phyloP scores from a whole-genome alignment of 2,888 invertebrate genomes.

The Thereva unica region DNA sequence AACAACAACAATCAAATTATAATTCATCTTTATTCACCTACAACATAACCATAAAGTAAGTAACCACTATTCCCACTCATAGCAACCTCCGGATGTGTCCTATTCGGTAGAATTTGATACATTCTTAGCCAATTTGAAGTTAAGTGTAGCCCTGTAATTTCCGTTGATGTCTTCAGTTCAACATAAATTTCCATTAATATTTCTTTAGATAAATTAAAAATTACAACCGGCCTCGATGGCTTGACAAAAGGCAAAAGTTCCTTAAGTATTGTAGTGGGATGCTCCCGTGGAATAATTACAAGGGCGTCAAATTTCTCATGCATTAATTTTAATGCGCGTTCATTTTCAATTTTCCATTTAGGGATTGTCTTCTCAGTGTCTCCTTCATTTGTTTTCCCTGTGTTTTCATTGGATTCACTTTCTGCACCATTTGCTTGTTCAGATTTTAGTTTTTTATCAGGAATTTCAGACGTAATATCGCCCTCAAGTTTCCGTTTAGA shows the following conservation, averaged over 20 bases:
- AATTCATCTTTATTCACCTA: constrained; percentile 46
- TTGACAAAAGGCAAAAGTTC: constrained; percentile 77
- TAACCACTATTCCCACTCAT: constrained; percentile 91
- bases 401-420: constrained; percentile 37
- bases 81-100: constrained; percentile 93
- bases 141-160: constrained; percentile 76
- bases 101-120: constrained; percentile 86
- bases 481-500: not conserved
- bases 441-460: not conserved
- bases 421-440: constrained; percentile 6
- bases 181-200: constrained; percentile 83
- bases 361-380: constrained; percentile 55
- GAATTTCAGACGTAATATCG: not conserved
- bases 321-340: constrained; percentile 67
- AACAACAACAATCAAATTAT: not conserved
- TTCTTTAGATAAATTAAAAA: constrained; percentile 81
- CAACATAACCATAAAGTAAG: constrained; percentile 71
- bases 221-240: constrained; percentile 81
- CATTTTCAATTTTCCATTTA: constrained; percentile 72
- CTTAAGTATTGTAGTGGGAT: constrained; percentile 79
- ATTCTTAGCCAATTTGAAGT: constrained; percentile 85
- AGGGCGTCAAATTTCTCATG: constrained; percentile 72
- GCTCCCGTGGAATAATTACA: constrained; percentile 80
- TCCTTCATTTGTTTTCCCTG: constrained; percentile 11
- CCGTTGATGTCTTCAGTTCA: constrained; percentile 71